Evolutionary conservation across 2,113 vertebrate species (phyloP).

Genomic region (Pollimyrus isidori): DNA sequence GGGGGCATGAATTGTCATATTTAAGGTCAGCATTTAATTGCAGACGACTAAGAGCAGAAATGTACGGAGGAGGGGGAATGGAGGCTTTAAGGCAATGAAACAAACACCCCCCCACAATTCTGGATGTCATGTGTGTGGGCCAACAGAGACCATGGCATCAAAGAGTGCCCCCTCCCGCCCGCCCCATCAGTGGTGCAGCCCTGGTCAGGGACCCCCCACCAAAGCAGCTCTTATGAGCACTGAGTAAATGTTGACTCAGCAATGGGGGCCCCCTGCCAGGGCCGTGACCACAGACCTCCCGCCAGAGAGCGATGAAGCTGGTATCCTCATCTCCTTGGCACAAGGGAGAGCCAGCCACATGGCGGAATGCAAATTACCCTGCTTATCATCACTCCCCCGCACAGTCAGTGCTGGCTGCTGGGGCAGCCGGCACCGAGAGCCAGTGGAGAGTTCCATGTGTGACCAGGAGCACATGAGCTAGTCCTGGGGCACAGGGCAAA

Average conservation of each 20-base stretch:
- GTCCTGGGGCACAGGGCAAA: neutral
- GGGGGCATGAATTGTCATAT: neutral
- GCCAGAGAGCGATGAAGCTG: neutral
- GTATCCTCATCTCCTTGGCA: slow-evolving; percentile 5
- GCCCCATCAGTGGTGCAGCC: neutral
- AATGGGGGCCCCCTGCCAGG: neutral
- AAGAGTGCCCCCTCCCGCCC: neutral
- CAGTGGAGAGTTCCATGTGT: neutral
- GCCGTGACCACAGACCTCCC: neutral
- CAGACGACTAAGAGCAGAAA: neutral
- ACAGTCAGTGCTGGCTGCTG: neutral
- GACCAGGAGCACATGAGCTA: neutral
- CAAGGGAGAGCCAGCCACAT: neutral
- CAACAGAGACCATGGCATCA: slow-evolving; percentile 7
- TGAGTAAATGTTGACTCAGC: slow-evolving; percentile 23
- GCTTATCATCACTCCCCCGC: neutral
- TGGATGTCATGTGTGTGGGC: neutral
- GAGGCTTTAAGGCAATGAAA: neutral
- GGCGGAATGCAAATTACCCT: slow-evolving; percentile 8
- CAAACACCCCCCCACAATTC: neutral
- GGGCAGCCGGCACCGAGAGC: neutral
- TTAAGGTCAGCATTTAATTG: neutral
- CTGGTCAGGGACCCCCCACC: neutral
- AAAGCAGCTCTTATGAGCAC: slow-evolving; percentile 12
- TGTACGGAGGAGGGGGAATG: neutral